Evolutionary conservation across 1,140 invertebrate genomes (phyloP).

Genomic region (Lutraria rhynchaena): DNA sequence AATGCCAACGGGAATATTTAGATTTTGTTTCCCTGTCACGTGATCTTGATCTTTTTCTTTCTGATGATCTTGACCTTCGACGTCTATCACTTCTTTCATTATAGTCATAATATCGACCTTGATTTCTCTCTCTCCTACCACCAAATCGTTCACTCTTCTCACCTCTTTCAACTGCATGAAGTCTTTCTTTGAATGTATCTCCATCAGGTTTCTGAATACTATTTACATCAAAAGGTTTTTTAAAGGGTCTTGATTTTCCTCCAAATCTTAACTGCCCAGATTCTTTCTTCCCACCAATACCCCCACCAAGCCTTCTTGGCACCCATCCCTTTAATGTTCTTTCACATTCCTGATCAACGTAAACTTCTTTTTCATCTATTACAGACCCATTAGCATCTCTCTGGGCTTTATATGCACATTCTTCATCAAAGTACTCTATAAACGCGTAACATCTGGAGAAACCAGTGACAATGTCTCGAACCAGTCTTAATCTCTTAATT

Average conservation of each 20-base stretch:
- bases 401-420: conserved; percentile 86
- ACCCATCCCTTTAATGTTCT: conserved; percentile 89
- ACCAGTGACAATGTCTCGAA: conserved; percentile 92
- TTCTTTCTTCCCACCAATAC: conserved; percentile 93
- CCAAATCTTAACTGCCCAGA: conserved; percentile 95
- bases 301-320: conserved; percentile 92
- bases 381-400: conserved; percentile 86
- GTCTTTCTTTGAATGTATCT: conserved; percentile 38
- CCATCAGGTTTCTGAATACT: conserved; percentile 21
- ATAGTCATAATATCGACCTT: not conserved
- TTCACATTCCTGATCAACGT: conserved; percentile 85
- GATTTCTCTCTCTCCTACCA: conserved; percentile 8
- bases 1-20: not conserved
- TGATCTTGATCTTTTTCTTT: conserved; percentile 13
- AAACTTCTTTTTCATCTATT: conserved; percentile 85
- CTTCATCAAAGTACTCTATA: conserved; percentile 88
- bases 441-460: conserved; percentile 93
- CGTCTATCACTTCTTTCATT: conserved; percentile 6
- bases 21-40: not conserved
- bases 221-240: conserved; percentile 71
- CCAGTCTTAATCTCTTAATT: conserved; percentile 87
- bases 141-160: not conserved
- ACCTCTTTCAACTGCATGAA: conserved; percentile 9
- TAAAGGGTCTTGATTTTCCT: conserved; percentile 88
- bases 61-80: conserved; percentile 26